Base-by-base conservation (phyloP, 2,113 vertebrate species). In the Eublepharis macularius region DNA sequence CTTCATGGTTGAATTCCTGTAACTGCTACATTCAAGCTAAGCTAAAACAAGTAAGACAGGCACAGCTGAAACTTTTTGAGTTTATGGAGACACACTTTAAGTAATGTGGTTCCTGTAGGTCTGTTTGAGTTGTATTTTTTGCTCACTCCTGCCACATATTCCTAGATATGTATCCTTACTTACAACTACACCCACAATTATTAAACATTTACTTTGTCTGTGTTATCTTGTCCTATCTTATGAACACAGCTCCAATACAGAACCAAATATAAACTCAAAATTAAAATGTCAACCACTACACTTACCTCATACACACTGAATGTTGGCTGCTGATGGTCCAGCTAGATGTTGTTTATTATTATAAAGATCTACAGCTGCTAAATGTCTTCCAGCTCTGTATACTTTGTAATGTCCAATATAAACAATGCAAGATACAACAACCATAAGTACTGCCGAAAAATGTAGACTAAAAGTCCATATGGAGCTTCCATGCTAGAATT, bases 71-170 rank as follows among this genome's bases (percentile, higher is more conserved):
- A 21, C 54, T 57, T 60, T n/a, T 60, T 60, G 19, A 26, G 21
- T 17, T 63, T 32, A 76, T 76, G 66, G 11, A 60, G 74, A 7
- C 17, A 72, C 21, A 47, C 86, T 66, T 83, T 17, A 68, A 88
- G 0, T 0, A 88, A 90, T 81, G 9, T n/a, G 6, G 16, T 39
- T 26, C 43, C 0, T 1, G 45, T 87, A 75, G 86, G 82, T 49
- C 45, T 65, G 80, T n/a, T 75, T 84, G 66, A 85, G 26, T 70
- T 60, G 11, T 57, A 13, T 26, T 41, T 76, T 54, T 86, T 63
- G 70, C n/a, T 80, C 69, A 83, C 51, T 73, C 51, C 74, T 43
- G 29, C 43, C 43, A 47, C 82, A 2, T 63, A 88, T 84, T 86
- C 82, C 76, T 63, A 74, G 69, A 69, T 47, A 26, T 81, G 80